These are phyloP conservation scores for Rhombomys opimus DNA, from an alignment of 2,113 vertebrate genomes.

Conservation along the genomic window DNA sequence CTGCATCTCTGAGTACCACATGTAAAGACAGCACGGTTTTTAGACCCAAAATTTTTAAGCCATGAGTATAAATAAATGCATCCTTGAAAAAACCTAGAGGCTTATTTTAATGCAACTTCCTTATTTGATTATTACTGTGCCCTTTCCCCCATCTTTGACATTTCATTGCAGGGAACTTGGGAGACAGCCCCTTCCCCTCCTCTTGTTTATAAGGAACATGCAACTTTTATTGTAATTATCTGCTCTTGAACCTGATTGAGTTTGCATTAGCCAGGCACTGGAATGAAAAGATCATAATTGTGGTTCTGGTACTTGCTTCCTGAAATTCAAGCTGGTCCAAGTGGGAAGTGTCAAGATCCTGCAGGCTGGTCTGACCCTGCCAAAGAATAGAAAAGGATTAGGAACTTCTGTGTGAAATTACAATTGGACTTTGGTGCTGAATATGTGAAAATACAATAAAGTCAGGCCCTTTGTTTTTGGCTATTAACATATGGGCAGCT, in stretches of 20 bases:
- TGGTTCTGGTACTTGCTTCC: slow-evolving; percentile 73
- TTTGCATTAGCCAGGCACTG: slow-evolving; percentile 62
- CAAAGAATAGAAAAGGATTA: slow-evolving; percentile 35
- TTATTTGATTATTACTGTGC: background rate
- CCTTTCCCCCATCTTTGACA: background rate
- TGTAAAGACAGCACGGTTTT: slow-evolving; percentile 64
- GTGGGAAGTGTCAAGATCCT: slow-evolving; percentile 40
- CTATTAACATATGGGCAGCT: background rate
- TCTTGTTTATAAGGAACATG: slow-evolving; percentile 64
- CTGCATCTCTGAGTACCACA: slow-evolving; percentile 57
- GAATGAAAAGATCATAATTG: slow-evolving; percentile 76
- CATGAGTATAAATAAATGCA: slow-evolving; percentile 8
- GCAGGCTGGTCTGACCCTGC: background rate
- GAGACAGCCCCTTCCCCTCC: background rate
- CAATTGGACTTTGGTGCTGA: slow-evolving; percentile 69
- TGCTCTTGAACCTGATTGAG: slow-evolving; percentile 65
- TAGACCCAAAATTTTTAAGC: slow-evolving; percentile 33
- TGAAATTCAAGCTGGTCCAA: slow-evolving; percentile 62
- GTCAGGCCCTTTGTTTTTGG: slow-evolving; percentile 42
- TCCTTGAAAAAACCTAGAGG: background rate
- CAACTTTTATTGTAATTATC: slow-evolving; percentile 79
- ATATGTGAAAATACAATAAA: slow-evolving; percentile 55
- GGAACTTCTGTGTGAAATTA: slow-evolving; percentile 48
- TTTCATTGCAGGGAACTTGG: slow-evolving; percentile 64
- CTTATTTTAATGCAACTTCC: slow-evolving; percentile 57